These are phyloP conservation scores for Trichomycterus rosablanca DNA, from an alignment of 2,113 vertebrate genomes.

Conservation along the genomic window DNA sequence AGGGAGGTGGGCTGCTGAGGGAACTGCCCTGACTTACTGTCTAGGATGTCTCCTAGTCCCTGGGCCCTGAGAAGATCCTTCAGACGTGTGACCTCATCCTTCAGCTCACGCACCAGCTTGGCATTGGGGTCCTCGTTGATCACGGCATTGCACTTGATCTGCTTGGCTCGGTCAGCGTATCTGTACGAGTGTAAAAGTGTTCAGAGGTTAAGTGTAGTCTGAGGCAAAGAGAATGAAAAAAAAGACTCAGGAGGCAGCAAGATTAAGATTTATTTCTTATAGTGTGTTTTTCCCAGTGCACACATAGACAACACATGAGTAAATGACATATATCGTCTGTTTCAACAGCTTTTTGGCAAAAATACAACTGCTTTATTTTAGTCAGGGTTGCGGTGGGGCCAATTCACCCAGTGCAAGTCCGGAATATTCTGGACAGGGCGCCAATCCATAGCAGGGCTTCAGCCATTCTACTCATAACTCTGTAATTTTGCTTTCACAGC, in stretches of 20 bases:
- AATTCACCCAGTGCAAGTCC: too few relatives aligned
- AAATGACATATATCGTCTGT: too few relatives aligned
- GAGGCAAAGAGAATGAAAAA: background rate
- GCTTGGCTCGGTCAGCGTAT: constrained; percentile 94
- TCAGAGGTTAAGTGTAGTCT: background rate
- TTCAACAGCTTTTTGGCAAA: too few relatives aligned
- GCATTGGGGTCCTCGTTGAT: constrained; percentile 98
- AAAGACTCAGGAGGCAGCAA: background rate
- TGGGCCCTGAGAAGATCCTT: constrained; percentile 94
- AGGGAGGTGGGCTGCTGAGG: background rate
- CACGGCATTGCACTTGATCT: constrained; percentile 97
- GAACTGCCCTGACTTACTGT: constrained; percentile 85
- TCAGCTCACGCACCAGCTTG: constrained; percentile 92
- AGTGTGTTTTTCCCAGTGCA: too few relatives aligned
- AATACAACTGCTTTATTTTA: too few relatives aligned
- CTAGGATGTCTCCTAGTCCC: constrained; percentile 94
- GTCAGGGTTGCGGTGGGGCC: too few relatives aligned
- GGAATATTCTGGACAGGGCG: too few relatives aligned
- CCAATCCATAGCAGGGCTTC: too few relatives aligned
- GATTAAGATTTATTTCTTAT: too few relatives aligned
- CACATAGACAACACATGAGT: too few relatives aligned
- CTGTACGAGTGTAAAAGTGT: constrained; percentile 53
- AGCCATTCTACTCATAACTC: too few relatives aligned
- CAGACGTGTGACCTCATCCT: constrained; percentile 90
- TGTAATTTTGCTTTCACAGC: too few relatives aligned